Evolutionary conservation across 2,888 invertebrate species (phyloP), one percentile per base, ranked within the genome.

Genomic region (Troides aeacus): DNA sequence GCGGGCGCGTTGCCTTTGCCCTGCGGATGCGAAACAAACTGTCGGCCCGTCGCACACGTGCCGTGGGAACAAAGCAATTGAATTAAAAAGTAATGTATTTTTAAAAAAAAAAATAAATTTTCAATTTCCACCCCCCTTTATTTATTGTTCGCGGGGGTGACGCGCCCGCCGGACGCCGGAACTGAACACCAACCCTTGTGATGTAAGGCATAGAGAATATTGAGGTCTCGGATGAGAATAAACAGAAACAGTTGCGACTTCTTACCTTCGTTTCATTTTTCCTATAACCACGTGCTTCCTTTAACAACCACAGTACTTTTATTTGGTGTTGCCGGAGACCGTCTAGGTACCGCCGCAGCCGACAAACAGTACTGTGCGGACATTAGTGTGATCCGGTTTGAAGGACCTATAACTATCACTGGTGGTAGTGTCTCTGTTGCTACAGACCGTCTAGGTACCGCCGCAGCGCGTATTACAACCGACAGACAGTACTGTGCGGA

Each of bases 141-240:
- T 53, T 53, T 58, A 23, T 58, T 58, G 2, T 3, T 62, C 15
- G 17, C 53, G 53, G 53, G 17, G 15, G 4, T 39, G 53, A 39
- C n/a, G 53, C 53, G 53, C 53, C 18, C 53, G 53, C 53, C 53
- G 18, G 53, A n/a, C 1, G 18, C 18, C 2, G 53, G 18, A 17
- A 17, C 15, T 50, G 53, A 68, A 73, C 75, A 75, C 71, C 74
- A 75, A 78, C 76, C 66, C 60, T 72, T 74, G 72, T 73, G 70
- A 72, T 67, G 65, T 72, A 73, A 66, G 21, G 21, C 70, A 72
- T 69, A 72, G 66, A 67, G 61, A 69, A 68, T 53, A 65, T 64
- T 73, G 78, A 80, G 5, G 79, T 79, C 84, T 87, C 85, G 82
- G 85, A 83, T 72, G 79, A 80, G 82, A 82, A 79, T 84, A 84